A percentile compares a stretch with the other conserved stretches of the same genome.
phyloP scores from a whole-genome alignment of 2,113 vertebrate species.

The Ranitomeya imitator region DNA sequence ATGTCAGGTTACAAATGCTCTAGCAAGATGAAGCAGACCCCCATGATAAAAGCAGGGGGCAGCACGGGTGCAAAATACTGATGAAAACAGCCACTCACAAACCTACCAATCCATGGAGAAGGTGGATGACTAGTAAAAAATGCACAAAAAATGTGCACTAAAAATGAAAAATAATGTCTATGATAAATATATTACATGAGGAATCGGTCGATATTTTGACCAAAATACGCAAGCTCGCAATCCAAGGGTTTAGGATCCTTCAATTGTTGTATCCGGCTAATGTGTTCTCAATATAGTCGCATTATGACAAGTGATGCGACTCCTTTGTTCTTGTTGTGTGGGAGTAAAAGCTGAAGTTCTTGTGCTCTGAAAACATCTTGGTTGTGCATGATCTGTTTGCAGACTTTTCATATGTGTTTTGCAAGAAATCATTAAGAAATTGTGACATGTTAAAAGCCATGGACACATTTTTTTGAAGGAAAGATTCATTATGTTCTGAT shows the following conservation, averaged over 20 bases:
- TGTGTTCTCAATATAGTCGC: not conserved
- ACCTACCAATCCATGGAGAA: too few species aligned
- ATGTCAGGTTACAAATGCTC: too few species aligned
- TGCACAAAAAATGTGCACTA: too few species aligned
- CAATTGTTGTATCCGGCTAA: not conserved
- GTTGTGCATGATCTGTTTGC: slow-evolving; percentile 5
- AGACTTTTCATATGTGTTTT: not conserved
- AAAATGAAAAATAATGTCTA: too few species aligned
- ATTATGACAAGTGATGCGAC: not conserved
- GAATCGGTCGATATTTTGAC: too few species aligned
- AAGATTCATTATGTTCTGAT: not conserved
- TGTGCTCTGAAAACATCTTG: not conserved
- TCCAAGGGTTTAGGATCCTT: not conserved
- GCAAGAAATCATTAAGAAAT: not conserved
- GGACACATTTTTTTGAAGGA: not conserved
- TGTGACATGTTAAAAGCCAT: not conserved
- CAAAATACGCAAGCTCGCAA: too few species aligned
- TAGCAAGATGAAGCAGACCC: too few species aligned
- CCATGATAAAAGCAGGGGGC: too few species aligned
- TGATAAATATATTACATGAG: too few species aligned
- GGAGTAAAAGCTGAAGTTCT: not conserved
- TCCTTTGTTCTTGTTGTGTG: not conserved
- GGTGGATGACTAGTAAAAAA: too few species aligned
- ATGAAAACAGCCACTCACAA: too few species aligned
- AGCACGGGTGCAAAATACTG: too few species aligned